A percentile compares a stretch with the other conserved stretches of the same genome.
phyloP scores from a whole-genome alignment of 1,140 invertebrate genomes.

The Heliothis subflexa region DNA sequence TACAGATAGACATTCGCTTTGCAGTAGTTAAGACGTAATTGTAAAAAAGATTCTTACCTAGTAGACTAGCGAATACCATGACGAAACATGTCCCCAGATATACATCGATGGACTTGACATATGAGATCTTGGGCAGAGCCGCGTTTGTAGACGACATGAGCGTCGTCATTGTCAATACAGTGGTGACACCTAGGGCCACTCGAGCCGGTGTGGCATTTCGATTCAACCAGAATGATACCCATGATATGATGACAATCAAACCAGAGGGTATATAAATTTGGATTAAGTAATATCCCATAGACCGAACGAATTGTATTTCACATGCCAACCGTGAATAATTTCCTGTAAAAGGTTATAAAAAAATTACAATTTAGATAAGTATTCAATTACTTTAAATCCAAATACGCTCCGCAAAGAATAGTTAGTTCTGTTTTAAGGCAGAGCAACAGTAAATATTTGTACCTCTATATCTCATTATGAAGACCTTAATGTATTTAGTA shows the following conservation, averaged over 20 bases:
- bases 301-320: conserved; percentile 98
- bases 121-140: conserved; percentile 98
- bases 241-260: conserved; percentile 99
- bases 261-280: conserved; percentile 99
- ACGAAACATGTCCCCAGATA: conserved; percentile 99
- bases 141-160: conserved; percentile 99
- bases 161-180: conserved; percentile 99
- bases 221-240: conserved; percentile 98
- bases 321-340: conserved; percentile 99
- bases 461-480: too few species aligned
- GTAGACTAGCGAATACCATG: conserved; percentile 97
- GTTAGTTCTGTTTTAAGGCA: too few species aligned
- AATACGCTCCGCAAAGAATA: too few species aligned
- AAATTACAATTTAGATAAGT: conserved; percentile 5
- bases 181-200: conserved; percentile 98
- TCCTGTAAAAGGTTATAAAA: conserved; percentile 88
- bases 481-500: too few species aligned
- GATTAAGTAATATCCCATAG: conserved; percentile 99
- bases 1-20: conserved; percentile 46
- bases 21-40: conserved; percentile 37
- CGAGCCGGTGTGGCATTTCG: conserved; percentile 98
- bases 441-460: too few species aligned
- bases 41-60: conserved; percentile 89
- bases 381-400: too few species aligned
- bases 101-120: conserved; percentile 99